Conservation (phyloP, 2,888 invertebrate species). For the Gortyna flavago region DNA sequence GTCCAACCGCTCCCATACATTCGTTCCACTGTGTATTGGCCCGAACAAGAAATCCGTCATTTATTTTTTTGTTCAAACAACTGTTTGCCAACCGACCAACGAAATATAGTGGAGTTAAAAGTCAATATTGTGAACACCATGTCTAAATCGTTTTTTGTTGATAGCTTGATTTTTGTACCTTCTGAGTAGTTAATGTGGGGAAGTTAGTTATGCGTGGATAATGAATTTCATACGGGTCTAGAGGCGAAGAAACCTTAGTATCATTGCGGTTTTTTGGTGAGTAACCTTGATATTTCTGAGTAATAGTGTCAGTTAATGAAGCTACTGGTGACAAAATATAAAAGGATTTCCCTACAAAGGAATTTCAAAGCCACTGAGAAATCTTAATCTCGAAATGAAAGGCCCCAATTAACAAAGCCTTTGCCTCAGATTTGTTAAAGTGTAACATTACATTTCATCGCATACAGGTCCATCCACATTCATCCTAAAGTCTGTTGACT, state of each 20-base stretch:
- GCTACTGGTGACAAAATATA: not conserved
- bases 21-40: too few relatives aligned
- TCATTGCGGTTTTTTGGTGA: constrained; percentile 42
- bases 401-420: not conserved
- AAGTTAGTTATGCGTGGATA: constrained; percentile 61
- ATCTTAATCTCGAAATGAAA: not conserved
- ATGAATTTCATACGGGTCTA: constrained; percentile 54
- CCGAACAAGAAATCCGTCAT: constrained; percentile 47
- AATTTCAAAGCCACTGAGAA: not conserved
- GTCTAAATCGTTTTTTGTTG: constrained; percentile 64
- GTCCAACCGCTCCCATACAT: too few relatives aligned
- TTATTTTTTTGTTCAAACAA: constrained; percentile 59
- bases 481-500: not conserved
- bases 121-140: constrained; percentile 66
- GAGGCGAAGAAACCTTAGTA: constrained; percentile 35
- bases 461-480: not conserved
- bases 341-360: not conserved
- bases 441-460: not conserved
- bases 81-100: constrained; percentile 58
- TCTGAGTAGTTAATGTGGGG: constrained; percentile 54
- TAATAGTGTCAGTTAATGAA: constrained; percentile 24
- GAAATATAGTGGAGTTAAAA: constrained; percentile 58
- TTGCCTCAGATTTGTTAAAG: not conserved
- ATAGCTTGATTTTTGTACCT: constrained; percentile 56
- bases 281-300: constrained; percentile 46